phyloP scores from a whole-genome alignment of 2,888 invertebrate species.

The Aspidiotus destructor region DNA sequence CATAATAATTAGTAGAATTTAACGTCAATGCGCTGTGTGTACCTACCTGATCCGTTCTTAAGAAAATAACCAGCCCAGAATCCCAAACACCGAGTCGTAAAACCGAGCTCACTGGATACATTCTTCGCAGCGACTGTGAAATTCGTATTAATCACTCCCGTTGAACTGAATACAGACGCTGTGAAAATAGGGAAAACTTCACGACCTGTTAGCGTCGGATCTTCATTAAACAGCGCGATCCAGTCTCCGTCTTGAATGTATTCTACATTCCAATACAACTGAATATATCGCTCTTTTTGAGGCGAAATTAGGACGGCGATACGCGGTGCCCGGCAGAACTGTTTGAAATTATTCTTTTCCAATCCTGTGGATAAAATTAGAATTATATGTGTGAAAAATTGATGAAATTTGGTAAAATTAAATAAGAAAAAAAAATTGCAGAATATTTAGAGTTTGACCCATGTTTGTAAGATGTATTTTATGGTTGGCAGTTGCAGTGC shows the following conservation, averaged over 20 bases:
- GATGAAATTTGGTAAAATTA: too few species aligned
- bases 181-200: conserved; percentile 15
- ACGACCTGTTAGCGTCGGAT: conserved; percentile 10
- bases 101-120: conserved; percentile 2
- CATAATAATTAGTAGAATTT: neutral
- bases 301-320: conserved; percentile 12
- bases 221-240: conserved; percentile 18
- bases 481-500: too few species aligned
- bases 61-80: conserved; percentile 23
- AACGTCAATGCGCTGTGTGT: neutral
- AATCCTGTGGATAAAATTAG: neutral
- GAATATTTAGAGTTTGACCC: too few species aligned
- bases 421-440: too few species aligned
- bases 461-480: too few species aligned
- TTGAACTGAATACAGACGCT: conserved; percentile 6
- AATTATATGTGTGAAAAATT: neutral
- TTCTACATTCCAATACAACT: conserved; percentile 28
- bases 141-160: conserved; percentile 10
- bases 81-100: conserved; percentile 14
- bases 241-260: conserved; percentile 20
- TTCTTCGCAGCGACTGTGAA: neutral
- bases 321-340: conserved; percentile 11
- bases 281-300: conserved; percentile 6
- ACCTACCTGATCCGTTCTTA: conserved; percentile 14
- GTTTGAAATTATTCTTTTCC: conserved; percentile 4